Evolutionary conservation across 2,113 vertebrate genomes (phyloP), one percentile per base, ranked within the genome.

Genomic region (Solea senegalensis): DNA sequence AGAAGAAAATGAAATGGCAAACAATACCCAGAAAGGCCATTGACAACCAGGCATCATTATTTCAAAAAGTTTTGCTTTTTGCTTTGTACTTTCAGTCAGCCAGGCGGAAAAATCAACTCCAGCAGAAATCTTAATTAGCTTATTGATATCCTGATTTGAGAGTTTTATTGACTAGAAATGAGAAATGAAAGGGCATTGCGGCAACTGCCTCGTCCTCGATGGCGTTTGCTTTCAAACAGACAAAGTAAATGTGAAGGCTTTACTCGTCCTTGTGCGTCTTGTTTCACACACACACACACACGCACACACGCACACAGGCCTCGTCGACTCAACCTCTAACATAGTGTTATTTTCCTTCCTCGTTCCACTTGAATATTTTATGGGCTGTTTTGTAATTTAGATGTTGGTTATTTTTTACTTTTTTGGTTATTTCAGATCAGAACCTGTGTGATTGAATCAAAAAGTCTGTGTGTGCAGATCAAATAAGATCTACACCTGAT

Each of bases 1-100:
- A 16, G 12, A 52, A 61, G 55, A 55, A 65, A 50, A 58, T 43
- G 5, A 70, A 53, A 81, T 51, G 44, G 21, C 48, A 65, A 74
- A 77, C 11, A 41, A 60, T 7, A 57, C 8, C 9, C 60, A 21
- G 49, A 58, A 62, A 50, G 65, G 34, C 48, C 44, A 49, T 8
- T 27, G 41, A 78, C 67, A 68, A 66, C 15, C 27, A 60, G 26
- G 49, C 53, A 13, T 15, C 51, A 43, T 26, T 63, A 7, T 56
- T 65, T 68, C 21, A 46, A 61, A 5, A 45, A 9, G 11, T 28
- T 65, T 59, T 16, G 43, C 34, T 5, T 45, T 58, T 21, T 68
- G 26, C 60, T 53, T 67, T 57, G 16, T 62, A 27, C 52, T 28
- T 49, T 43, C 8, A 61, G 39, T 45, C 15, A 60, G 8, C 10